Evolutionary conservation across 1,140 invertebrate species (phyloP), one percentile per base, ranked within the genome.

Genomic region (Tribolium castaneum): DNA sequence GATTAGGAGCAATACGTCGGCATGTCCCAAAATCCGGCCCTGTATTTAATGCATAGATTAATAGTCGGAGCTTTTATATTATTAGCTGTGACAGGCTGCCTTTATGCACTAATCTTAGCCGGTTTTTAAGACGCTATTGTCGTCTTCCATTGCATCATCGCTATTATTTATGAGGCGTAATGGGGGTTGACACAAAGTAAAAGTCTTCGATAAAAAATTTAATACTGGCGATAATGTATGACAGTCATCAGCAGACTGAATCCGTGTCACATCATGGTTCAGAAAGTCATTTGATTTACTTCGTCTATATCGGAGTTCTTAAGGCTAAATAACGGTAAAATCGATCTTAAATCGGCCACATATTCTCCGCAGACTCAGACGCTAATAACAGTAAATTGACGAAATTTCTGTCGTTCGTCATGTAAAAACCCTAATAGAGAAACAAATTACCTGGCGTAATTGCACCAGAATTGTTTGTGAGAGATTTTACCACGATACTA

Each of bases 311-410:
- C 19, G n/a, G 70, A 70, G 45, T 51, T 73, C 49, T 73, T 73
- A 54, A 73, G 52, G 71, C 49, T 54, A 73, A 73, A 73, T 73
- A 73, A 73, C 71, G 71, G 71, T 73, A 73, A 73, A 73, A 73
- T 73, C 52, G 71, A 73, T 51, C 49, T 73, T 73, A 73, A 73
- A 73, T 73, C 71, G 71, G 49, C 14, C 71, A 54, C 52, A 73
- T 73, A 73, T 52, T 73, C 49, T 54, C 10, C 49, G 49, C 52
- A 54, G 50, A 30, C 30, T 14, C 59, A 66, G 52, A 73, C 71
- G 22, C 25, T 54, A 73, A 73, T 73, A 73, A 73, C 71, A 73
- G 71, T 73, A 73, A 73, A 73, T 35, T 35, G 59, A 66, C 59
- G 30, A 66, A 66, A 66, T 22, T 25, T 54, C 22, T 62, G 19